Evolutionary conservation across 2,888 invertebrate genomes (phyloP), one percentile per base, ranked within the genome.

Genomic region (Lypha dubia): DNA sequence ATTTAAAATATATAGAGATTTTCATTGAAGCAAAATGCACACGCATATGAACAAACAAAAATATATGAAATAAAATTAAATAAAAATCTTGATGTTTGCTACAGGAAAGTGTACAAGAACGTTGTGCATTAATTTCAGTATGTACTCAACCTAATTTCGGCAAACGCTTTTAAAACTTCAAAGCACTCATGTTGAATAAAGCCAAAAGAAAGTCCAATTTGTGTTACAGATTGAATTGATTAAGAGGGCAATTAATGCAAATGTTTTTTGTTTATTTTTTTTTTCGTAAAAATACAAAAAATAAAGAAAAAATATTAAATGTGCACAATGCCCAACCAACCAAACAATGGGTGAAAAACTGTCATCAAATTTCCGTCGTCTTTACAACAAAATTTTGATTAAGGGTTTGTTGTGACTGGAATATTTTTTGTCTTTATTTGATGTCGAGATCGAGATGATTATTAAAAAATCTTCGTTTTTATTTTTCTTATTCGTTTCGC

Each of bases 161-260:
- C 41, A 80, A 74, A 67, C 60, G 32, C 73, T 67, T 60, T 51
- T 17, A 58, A 49, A 60, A 67, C 67, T 60, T 80, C 67, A 80
- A 74, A 74, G 80, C 28, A 67, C 44, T 67, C n/a, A n/a, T 20
- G 51, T 24, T 22, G 35, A 49, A 65, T 63, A 56, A 24, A 24
- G 62, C 60, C 51, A 53, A 53, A 28, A 79, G 35, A 62, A 70
- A 24, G 9, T 9, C 0, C 32, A 35, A 41, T 70, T 68, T 77
- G 11, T 70, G 20, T 51, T n/a, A 70, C 77, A 41, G 32, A 67
- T 67, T 74, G 60, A 74, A 60, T 63, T 81, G 68, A 81, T 81
- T 68, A 81, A 81, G 81, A 81, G 68, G 81, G 74, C 75, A 81
- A 81, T 81, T 81, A 81, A 81, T 63, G 60, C 62, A 75, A 75